A percentile compares a stretch with the other conserved stretches of the same genome.
These are phyloP conservation scores for Zootoca vivipara DNA, from an alignment of 2,113 vertebrate species.

Conservation along the genomic window DNA sequence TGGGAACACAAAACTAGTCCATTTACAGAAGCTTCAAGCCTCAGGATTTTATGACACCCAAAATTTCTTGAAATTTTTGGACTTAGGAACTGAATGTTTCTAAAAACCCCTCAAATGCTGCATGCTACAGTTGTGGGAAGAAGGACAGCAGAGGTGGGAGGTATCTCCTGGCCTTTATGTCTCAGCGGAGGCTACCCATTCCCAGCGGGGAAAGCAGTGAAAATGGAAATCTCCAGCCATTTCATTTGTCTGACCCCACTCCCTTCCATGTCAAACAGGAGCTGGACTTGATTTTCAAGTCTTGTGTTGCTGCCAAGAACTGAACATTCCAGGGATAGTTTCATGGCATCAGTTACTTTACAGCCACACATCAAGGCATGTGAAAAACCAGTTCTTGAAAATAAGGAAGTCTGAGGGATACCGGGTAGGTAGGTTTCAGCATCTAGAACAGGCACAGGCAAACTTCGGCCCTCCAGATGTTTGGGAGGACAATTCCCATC, in stretches of 20 bases:
- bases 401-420: not conserved
- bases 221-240: not conserved
- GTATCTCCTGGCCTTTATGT: not conserved
- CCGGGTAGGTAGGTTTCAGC: not conserved
- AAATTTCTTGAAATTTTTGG: not conserved
- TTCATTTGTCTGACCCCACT: not conserved
- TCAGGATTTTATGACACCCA: not conserved
- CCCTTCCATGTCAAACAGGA: not conserved
- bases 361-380: not conserved
- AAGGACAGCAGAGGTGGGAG: no score
- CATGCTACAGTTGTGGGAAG: not conserved
- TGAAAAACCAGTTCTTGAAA: not conserved
- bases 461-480: no score
- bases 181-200: not conserved
- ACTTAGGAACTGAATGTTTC: not conserved
- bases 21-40: not conserved
- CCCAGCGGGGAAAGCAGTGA: not conserved
- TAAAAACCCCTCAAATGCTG: not conserved
- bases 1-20: not conserved
- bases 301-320: not conserved
- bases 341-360: not conserved
- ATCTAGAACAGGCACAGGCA: no score
- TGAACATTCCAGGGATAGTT: not conserved
- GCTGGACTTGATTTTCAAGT: not conserved
- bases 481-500: no score